Conservation (phyloP, 2,113 vertebrate genomes). For the Condylura cristata region DNA sequence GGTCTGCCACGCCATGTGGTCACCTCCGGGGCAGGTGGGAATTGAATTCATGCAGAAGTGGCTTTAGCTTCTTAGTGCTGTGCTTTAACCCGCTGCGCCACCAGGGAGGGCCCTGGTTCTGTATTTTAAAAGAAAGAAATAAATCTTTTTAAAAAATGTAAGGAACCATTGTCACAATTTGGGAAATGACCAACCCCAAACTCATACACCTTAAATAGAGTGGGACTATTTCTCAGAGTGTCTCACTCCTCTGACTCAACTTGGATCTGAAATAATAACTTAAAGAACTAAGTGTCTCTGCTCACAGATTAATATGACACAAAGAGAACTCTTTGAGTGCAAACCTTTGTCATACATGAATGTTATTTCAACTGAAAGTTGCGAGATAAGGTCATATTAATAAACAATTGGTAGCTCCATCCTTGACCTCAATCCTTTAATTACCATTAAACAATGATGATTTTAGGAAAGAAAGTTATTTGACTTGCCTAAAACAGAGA, state of each 20-base stretch:
- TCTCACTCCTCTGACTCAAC: background rate
- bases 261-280: background rate
- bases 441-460: conserved; percentile 26
- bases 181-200: background rate
- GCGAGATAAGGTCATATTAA: conserved; percentile 36
- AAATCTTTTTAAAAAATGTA: too few relatives aligned
- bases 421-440: background rate
- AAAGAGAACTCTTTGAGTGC: background rate
- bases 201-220: background rate
- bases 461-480: background rate
- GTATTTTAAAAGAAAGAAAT: too few relatives aligned
- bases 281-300: background rate
- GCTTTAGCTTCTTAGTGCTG: too few relatives aligned
- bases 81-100: too few relatives aligned
- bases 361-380: conserved; percentile 26
- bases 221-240: background rate
- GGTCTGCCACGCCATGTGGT: too few relatives aligned
- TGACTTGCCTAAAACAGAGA: background rate
- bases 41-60: too few relatives aligned
- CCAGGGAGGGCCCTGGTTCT: too few relatives aligned
- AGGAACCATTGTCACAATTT: background rate
- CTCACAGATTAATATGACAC: background rate
- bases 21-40: too few relatives aligned
- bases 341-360: background rate
- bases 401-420: background rate